Evolutionary conservation across 2,888 invertebrate species (phyloP), one percentile per base, ranked within the genome.

Genomic region (Thera obeliscata): DNA sequence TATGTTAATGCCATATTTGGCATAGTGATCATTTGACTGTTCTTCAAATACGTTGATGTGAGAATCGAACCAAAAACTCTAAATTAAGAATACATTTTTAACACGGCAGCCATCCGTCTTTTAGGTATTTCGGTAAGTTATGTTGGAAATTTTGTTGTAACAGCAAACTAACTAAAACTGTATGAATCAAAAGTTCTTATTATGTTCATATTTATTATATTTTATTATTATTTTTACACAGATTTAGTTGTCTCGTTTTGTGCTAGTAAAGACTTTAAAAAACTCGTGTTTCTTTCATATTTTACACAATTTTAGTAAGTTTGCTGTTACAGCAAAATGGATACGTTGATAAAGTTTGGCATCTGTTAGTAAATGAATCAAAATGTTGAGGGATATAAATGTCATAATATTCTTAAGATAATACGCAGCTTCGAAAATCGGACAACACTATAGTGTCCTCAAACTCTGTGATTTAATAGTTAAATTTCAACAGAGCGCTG

Each of bases 401-500:
- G n/a, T 55, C 5, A 36, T 55, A 36, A 11, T 54, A 35, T 55
- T 55, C n/a, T 55, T 36, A 33, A 8, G 9, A 33, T 52, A 33
- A 33, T 33, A 41, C 38, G 38, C 38, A 41, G 38, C 38, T 56
- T 8, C 22, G 5, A 50, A 55, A 54, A 54, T 35, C 3, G 12
- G 33, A 22, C 3, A 7, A 33, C 54, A 52, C 8, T 6, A 5
- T 52, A 22, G 52, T 54, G 7, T 83, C 81, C 82, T 81, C 69
- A 77, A 80, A 77, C 78, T 78, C 85, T 87, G 87, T 87, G 87
- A 87, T 87, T 78, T 83, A 79, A 75, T 74, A 73, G 72, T 74
- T 70, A 71, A 70, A 12, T 38, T 12, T 55, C 43, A 46, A 46
- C 9, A 9, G 9, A 46, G 43, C 6, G 38, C 6, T 38, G 7